These are phyloP conservation scores for Gallinago stenura DNA, from an alignment of 2,797 vertebrate genomes.

Conservation along the genomic window DNA sequence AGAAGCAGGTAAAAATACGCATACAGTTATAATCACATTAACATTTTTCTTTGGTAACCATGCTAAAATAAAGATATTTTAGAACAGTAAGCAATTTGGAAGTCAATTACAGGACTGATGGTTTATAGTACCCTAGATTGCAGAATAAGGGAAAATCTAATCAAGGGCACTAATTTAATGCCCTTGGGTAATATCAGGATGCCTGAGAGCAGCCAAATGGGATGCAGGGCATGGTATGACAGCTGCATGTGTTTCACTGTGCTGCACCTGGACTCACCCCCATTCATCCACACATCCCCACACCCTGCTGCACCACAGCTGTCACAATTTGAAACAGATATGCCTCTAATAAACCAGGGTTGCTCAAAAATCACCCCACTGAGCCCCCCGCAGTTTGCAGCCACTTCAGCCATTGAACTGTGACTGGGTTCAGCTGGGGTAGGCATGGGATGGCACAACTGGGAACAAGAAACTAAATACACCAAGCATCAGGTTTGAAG, in stretches of 20 bases:
- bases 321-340: not conserved
- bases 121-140: not conserved
- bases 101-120: not conserved
- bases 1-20: not conserved
- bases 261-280: not conserved
- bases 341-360: not conserved
- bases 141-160: not conserved
- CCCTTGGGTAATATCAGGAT: not conserved
- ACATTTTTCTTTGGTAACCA: not conserved
- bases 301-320: not conserved
- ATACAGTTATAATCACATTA: not conserved
- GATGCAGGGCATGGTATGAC: not conserved
- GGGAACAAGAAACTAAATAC: not conserved
- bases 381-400: not conserved
- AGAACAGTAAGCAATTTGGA: not conserved
- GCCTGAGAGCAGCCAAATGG: not conserved
- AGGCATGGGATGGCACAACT: not conserved
- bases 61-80: not conserved
- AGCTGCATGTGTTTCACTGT: not conserved
- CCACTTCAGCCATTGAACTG: not conserved
- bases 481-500: not conserved
- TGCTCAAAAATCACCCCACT: not conserved
- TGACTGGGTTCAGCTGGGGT: not conserved
- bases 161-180: not conserved
- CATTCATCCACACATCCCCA: too few relatives aligned